A percentile compares a stretch with the other conserved stretches of the same genome.
These are phyloP conservation scores for Plectrocnemia conspersa DNA, from an alignment of 1,140 invertebrate genomes.

Conservation along the genomic window DNA sequence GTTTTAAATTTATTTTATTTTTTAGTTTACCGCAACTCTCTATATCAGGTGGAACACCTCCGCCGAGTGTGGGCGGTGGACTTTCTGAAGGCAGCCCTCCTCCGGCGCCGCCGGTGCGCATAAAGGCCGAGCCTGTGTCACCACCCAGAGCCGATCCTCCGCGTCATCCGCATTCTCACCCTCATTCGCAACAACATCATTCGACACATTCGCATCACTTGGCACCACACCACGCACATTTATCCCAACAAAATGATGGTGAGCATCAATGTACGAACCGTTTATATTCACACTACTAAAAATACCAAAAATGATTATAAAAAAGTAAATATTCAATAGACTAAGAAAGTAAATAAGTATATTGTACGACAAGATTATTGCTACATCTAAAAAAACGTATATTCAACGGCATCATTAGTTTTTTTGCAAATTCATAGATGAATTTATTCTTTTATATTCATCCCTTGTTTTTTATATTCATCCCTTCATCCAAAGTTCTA, in stretches of 20 bases:
- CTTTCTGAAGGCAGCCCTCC: conserved; percentile 22
- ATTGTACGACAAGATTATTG: too few relatives aligned
- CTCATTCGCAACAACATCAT: conserved; percentile 46
- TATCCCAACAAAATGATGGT: conserved; percentile 47
- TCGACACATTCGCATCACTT: conserved; percentile 39
- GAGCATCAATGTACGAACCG: conserved; percentile 3
- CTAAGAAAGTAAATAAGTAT: too few relatives aligned
- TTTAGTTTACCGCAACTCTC: conserved; percentile 69
- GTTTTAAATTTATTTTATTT: too few relatives aligned
- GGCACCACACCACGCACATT: conserved; percentile 39
- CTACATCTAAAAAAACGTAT: too few relatives aligned
- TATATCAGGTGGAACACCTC: conserved; percentile 79
- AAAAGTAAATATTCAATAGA: too few relatives aligned
- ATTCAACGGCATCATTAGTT: too few relatives aligned
- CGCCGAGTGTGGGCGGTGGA: conserved; percentile 53
- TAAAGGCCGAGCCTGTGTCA: conserved; percentile 92
- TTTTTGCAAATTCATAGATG: too few relatives aligned
- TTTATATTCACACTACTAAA: too few relatives aligned
- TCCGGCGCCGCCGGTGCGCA: conserved; percentile 81
- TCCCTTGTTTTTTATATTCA: too few relatives aligned
- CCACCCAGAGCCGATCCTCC: conserved; percentile 62
- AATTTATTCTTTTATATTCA: too few relatives aligned
- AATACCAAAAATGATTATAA: too few relatives aligned
- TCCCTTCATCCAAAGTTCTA: too few relatives aligned
- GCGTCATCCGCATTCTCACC: conserved; percentile 48